A percentile compares a stretch with the other conserved stretches of the same genome.
phyloP scores from a whole-genome alignment of 1,140 invertebrate species.

The Penaeus japonicus region DNA sequence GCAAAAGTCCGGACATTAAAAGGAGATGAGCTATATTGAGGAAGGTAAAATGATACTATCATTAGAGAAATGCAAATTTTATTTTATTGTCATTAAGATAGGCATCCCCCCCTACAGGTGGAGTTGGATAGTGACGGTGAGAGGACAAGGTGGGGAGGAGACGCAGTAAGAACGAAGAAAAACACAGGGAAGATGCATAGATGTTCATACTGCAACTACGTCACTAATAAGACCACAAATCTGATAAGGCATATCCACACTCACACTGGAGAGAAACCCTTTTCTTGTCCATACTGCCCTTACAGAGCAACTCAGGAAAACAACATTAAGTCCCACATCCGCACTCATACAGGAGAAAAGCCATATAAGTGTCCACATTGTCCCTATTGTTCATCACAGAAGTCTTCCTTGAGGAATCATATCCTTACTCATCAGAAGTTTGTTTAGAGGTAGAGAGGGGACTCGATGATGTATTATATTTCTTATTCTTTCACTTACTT shows the following conservation, averaged over 20 bases:
- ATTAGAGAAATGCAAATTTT: too few species aligned
- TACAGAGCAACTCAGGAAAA: background rate
- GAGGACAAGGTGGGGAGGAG: background rate
- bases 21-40: too few species aligned
- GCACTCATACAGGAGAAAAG: conserved; percentile 19
- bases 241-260: background rate
- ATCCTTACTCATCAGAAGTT: background rate
- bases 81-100: background rate
- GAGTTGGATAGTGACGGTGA: background rate
- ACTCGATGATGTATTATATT: too few species aligned
- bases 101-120: background rate
- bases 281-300: conserved; percentile 8
- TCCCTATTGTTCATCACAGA: background rate
- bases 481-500: too few species aligned
- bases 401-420: background rate
- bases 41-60: too few species aligned
- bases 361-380: background rate
- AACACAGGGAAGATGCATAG: conserved; percentile 3
- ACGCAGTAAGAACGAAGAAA: background rate
- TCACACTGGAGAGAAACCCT: conserved; percentile 17
- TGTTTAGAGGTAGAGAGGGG: too few species aligned
- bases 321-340: conserved; percentile 16
- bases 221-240: background rate
- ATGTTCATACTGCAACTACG: background rate
- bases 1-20: too few species aligned